phyloP scores from a whole-genome alignment of 2,113 vertebrate species.

The Epinephelus lanceolatus region DNA sequence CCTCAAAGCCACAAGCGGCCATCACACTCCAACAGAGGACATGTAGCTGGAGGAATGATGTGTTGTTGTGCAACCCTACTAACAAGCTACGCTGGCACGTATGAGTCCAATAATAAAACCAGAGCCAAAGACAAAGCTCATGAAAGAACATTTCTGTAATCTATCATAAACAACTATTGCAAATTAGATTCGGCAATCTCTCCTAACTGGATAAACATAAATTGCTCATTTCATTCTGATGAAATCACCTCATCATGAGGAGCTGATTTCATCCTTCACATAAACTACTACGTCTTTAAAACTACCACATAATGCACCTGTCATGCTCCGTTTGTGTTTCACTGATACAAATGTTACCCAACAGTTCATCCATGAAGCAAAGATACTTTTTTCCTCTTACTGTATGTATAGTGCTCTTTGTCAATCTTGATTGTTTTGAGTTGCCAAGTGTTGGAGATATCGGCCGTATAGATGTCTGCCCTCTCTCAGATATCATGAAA shows the following conservation, averaged over 20 bases:
- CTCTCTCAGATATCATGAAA: no score
- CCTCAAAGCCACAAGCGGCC: background rate
- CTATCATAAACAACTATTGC: background rate
- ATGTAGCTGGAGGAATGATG: background rate
- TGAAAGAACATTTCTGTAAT: background rate
- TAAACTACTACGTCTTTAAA: background rate
- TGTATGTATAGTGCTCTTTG: no score
- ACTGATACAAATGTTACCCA: no score
- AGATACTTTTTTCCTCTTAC: no score
- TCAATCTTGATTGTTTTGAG: no score
- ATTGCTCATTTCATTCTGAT: background rate
- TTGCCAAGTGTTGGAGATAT: no score
- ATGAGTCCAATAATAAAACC: background rate
- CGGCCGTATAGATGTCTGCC: no score
- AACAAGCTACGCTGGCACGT: background rate
- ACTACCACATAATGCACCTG: background rate
- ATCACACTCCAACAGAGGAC: background rate
- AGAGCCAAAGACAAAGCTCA: background rate
- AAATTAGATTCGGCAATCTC: background rate
- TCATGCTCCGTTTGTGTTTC: background rate
- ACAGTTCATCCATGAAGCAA: no score
- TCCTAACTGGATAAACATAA: background rate
- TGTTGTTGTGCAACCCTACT: background rate
- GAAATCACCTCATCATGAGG: background rate
- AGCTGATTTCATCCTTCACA: background rate